Evolutionary conservation across 2,797 vertebrate genomes (phyloP).

Genomic region (Fratercula arctica): DNA sequence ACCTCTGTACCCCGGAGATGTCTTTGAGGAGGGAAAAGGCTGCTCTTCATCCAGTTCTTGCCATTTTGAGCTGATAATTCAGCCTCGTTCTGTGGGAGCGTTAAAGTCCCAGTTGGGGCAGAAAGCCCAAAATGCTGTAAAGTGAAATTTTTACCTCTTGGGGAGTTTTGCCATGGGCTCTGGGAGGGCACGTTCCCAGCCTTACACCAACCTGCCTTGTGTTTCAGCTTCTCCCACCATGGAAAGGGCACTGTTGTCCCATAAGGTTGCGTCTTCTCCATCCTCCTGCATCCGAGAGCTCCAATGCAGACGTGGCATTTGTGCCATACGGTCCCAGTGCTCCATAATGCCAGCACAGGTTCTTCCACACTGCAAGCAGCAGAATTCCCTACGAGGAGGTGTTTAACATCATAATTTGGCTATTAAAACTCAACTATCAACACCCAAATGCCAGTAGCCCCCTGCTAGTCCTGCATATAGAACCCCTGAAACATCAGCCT

Average conservation of each 20-base stretch:
- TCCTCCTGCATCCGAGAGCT: rapidly evolving
- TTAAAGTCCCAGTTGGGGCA: background rate
- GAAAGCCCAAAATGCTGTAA: background rate
- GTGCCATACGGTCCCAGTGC: rapidly evolving
- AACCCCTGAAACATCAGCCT: background rate
- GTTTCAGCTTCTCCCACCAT: rapidly evolving
- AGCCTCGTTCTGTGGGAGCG: rapidly evolving
- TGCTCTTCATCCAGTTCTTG: background rate
- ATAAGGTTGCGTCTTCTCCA: rapidly evolving
- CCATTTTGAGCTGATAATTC: background rate
- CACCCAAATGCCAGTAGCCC: background rate
- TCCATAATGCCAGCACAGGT: rapidly evolving
- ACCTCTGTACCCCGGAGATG: background rate
- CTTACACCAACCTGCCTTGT: background rate
- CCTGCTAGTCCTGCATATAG: rapidly evolving
- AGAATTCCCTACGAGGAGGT: rapidly evolving
- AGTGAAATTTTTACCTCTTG: background rate
- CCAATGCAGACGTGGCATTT: rapidly evolving
- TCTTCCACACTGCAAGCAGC: background rate
- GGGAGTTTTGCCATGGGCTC: background rate
- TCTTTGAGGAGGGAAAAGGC: background rate
- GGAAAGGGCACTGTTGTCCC: background rate
- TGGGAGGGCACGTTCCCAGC: background rate
- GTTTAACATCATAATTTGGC: background rate
- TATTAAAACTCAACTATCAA: background rate